Conservation (phyloP, 2,113 vertebrate species). For the Poicephalus meyeri region DNA sequence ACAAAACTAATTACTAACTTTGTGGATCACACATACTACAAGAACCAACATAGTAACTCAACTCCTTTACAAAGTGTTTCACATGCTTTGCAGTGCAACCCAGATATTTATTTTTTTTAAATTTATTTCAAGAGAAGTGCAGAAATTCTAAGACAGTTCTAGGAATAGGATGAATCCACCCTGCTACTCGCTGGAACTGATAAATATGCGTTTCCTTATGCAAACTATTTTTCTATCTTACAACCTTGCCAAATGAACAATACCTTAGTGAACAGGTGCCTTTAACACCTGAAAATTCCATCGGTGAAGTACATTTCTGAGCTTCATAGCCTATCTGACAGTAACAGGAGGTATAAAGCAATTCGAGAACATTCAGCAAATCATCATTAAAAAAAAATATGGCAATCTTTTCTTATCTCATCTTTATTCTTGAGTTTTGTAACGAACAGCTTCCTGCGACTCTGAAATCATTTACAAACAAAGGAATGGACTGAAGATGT, state of each 20-base stretch:
- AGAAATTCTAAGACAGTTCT: background rate
- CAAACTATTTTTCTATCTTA: background rate
- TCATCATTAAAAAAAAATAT: background rate
- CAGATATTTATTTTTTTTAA: background rate
- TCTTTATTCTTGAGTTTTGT: background rate
- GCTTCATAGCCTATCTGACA: background rate
- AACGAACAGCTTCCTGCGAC: background rate
- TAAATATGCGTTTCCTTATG: background rate
- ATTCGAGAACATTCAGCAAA: background rate
- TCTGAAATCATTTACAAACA: background rate
- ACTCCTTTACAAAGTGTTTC: background rate
- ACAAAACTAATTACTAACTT: background rate
- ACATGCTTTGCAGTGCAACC: background rate
- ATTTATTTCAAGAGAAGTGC: background rate
- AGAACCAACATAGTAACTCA: background rate
- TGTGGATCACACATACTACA: background rate
- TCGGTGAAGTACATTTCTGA: background rate
- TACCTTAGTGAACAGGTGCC: background rate
- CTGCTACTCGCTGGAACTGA: background rate
- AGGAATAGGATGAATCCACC: background rate
- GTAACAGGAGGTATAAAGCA: background rate
- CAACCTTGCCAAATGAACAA: background rate
- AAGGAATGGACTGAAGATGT: background rate
- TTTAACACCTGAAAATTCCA: background rate
- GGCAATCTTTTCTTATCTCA: background rate